A percentile compares a stretch with the other conserved stretches of the same genome.
phyloP scores from a whole-genome alignment of 2,888 invertebrate genomes.

The Tuta absoluta region DNA sequence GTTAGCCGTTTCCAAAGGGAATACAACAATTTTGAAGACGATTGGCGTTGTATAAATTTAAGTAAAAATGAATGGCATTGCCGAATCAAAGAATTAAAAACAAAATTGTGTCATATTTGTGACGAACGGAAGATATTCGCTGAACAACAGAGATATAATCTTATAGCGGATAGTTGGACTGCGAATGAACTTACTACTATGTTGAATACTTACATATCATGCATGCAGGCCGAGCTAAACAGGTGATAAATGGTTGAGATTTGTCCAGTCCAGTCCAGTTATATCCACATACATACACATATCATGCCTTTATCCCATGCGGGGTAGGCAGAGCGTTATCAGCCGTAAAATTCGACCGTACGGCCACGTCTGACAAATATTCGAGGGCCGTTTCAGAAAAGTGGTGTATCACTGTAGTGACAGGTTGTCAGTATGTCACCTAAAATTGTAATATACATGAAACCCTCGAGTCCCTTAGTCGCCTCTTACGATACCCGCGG shows the following conservation, averaged over 20 bases:
- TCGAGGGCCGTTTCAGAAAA: too few relatives aligned
- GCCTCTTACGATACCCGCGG: too few relatives aligned
- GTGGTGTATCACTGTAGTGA: too few relatives aligned
- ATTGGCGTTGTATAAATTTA: constrained; percentile 79
- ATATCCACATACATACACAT: too few relatives aligned
- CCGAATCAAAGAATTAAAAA: constrained; percentile 74
- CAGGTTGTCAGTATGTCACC: too few relatives aligned
- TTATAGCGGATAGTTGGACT: constrained; percentile 82
- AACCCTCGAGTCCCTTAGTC: too few relatives aligned
- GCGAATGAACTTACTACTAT: constrained; percentile 77
- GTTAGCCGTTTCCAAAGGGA: constrained; percentile 80
- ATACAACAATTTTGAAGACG: constrained; percentile 82
- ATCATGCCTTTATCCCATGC: too few relatives aligned
- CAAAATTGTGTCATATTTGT: constrained; percentile 78
- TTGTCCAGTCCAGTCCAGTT: too few relatives aligned
- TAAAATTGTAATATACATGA: too few relatives aligned
- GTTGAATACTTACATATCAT: constrained; percentile 78
- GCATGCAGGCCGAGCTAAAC: constrained; percentile 83
- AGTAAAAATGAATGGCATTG: constrained; percentile 84
- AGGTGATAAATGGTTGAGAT: constrained; percentile 51
- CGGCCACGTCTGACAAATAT: too few relatives aligned
- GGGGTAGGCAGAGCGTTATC: too few relatives aligned
- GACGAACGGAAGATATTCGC: constrained; percentile 78
- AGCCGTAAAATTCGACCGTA: too few relatives aligned
- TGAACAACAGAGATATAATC: constrained; percentile 74